phyloP scores from a whole-genome alignment of 2,113 vertebrate species.

The Odontesthes bonariensis region DNA sequence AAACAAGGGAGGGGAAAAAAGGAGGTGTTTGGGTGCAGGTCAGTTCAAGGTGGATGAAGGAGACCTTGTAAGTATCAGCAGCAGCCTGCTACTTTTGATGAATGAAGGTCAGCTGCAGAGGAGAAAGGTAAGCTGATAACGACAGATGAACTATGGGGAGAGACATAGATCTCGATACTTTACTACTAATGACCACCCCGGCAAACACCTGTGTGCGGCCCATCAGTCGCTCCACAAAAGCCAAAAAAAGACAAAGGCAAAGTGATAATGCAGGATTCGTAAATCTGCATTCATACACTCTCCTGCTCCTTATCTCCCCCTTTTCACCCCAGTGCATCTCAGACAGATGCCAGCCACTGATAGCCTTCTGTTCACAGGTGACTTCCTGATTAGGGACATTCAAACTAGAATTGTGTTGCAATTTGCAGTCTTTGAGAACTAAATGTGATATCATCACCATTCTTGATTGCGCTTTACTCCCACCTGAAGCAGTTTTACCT shows the following conservation, averaged over 20 bases:
- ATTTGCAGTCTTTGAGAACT: slow-evolving; percentile 46
- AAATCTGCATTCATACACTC: slow-evolving; percentile 22
- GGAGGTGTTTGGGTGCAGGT: slow-evolving; percentile 16
- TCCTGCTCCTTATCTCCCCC: slow-evolving; percentile 36
- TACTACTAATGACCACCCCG: slow-evolving; percentile 43
- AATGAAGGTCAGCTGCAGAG: slow-evolving; percentile 50
- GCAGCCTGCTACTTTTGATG: slow-evolving; percentile 54
- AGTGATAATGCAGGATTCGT: slow-evolving; percentile 26
- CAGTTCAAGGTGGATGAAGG: slow-evolving; percentile 38
- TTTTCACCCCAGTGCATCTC: not conserved
- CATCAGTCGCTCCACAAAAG: slow-evolving; percentile 36
- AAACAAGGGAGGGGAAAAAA: not conserved
- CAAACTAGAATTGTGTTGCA: slow-evolving; percentile 49
- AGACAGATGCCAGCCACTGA: slow-evolving; percentile 41
- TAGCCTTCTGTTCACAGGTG: slow-evolving; percentile 52
- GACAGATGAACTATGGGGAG: slow-evolving; percentile 33
- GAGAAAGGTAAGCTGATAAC: slow-evolving; percentile 55
- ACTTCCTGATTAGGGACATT: slow-evolving; percentile 50
- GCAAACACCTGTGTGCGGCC: slow-evolving; percentile 32
- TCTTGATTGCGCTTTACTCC: slow-evolving; percentile 2
- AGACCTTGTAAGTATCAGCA: slow-evolving; percentile 36
- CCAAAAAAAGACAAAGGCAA: slow-evolving; percentile 15
- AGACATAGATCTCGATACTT: slow-evolving; percentile 45
- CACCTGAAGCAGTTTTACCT: slow-evolving; percentile 48
- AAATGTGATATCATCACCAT: slow-evolving; percentile 44